phyloP scores from a whole-genome alignment of 2,113 vertebrate species.

The Parus major region DNA sequence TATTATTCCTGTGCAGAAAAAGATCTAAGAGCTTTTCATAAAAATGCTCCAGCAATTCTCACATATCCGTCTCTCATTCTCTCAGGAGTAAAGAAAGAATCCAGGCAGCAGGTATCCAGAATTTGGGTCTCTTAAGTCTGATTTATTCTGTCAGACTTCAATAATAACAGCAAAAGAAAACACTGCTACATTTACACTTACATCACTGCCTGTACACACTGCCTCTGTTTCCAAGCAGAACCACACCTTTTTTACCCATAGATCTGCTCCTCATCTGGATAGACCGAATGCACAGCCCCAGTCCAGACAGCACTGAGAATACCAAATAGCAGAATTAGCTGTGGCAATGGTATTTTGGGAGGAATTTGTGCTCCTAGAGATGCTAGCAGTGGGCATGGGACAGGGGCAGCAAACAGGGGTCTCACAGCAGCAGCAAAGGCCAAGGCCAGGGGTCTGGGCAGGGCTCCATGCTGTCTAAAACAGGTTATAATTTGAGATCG shows the following conservation, averaged over 20 bases:
- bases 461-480: background rate
- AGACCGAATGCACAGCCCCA: fast-evolving
- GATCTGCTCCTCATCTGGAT: background rate
- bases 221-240: background rate
- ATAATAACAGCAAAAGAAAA: background rate
- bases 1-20: background rate
- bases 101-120: background rate
- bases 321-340: background rate
- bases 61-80: background rate
- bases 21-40: background rate
- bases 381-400: background rate
- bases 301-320: fast-evolving
- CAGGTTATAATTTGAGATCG: background rate
- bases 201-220: background rate
- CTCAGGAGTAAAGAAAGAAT: background rate
- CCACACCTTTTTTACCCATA: constrained; percentile 53
- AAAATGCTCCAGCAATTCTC: background rate
- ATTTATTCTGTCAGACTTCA: background rate
- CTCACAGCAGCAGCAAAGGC: background rate
- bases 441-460: background rate
- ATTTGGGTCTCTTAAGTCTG: background rate
- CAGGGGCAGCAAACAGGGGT: background rate
- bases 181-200: background rate
- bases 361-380: background rate
- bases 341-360: background rate